Conservation (phyloP, 2,888 invertebrate species). For the Xanthorhoe spadicearia region DNA sequence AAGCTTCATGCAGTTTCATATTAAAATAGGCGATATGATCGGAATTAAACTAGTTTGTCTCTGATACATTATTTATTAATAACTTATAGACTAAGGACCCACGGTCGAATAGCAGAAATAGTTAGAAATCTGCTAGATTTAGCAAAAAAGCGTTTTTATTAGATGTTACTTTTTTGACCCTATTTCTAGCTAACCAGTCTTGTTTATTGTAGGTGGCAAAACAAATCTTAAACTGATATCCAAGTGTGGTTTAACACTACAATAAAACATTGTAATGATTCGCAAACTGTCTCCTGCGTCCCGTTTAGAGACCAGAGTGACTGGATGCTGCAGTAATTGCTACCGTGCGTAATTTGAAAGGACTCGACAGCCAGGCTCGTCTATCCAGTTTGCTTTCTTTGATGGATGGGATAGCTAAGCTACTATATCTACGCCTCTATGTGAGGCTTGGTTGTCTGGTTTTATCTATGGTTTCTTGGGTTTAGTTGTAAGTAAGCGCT, state of each 20-base stretch:
- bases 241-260: too few species aligned
- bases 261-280: neutral
- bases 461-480: neutral
- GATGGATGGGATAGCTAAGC: constrained; percentile 27
- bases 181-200: neutral
- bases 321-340: constrained; percentile 33
- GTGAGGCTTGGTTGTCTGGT: neutral
- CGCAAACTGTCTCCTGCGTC: constrained; percentile 12
- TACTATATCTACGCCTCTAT: constrained; percentile 2
- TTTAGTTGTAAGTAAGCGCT: neutral
- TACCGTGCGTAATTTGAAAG: constrained; percentile 34
- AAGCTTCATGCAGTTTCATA: constrained; percentile 31
- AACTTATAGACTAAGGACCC: constrained; percentile 18
- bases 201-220: neutral
- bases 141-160: neutral
- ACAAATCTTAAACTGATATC: too few species aligned
- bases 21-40: constrained; percentile 32
- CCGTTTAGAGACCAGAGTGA: constrained; percentile 26
- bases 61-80: constrained; percentile 37
- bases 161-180: neutral
- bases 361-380: constrained; percentile 28
- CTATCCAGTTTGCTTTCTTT: constrained; percentile 34
- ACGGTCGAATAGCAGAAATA: neutral
- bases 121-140: neutral
- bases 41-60: constrained; percentile 34